A percentile compares a stretch with the other conserved stretches of the same genome.
Conservation (phyloP, 2,797 vertebrate genomes). For the Linurgus olivaceus region DNA sequence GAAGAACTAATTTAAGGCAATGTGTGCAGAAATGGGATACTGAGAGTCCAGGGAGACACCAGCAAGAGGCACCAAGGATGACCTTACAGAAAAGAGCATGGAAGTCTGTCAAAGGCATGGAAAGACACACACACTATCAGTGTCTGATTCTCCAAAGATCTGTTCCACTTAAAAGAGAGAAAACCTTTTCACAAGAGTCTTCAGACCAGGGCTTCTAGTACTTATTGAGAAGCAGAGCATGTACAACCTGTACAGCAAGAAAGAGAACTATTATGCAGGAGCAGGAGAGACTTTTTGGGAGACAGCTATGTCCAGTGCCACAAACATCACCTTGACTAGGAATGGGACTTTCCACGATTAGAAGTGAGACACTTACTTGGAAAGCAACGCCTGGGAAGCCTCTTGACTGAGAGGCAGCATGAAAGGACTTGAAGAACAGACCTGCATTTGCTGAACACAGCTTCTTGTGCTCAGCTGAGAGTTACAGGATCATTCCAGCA, state of each 20-base stretch:
- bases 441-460: background rate
- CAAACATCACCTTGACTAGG: background rate
- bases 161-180: background rate
- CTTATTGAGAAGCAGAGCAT: background rate
- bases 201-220: background rate
- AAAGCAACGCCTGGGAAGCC: background rate
- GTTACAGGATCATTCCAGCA: background rate
- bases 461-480: background rate
- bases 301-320: background rate
- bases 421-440: background rate
- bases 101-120: background rate
- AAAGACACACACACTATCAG: background rate
- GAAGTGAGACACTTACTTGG: background rate
- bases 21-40: background rate
- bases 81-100: fast-evolving
- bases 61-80: background rate
- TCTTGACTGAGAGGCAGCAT: background rate
- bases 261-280: background rate
- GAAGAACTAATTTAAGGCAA: background rate
- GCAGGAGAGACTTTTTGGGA: background rate
- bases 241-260: background rate
- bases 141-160: background rate
- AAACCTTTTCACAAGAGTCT: background rate
- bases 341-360: background rate
- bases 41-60: background rate